These are phyloP conservation scores for Anabacerthia variegaticeps DNA, from an alignment of 2,797 vertebrate genomes.

Conservation along the genomic window DNA sequence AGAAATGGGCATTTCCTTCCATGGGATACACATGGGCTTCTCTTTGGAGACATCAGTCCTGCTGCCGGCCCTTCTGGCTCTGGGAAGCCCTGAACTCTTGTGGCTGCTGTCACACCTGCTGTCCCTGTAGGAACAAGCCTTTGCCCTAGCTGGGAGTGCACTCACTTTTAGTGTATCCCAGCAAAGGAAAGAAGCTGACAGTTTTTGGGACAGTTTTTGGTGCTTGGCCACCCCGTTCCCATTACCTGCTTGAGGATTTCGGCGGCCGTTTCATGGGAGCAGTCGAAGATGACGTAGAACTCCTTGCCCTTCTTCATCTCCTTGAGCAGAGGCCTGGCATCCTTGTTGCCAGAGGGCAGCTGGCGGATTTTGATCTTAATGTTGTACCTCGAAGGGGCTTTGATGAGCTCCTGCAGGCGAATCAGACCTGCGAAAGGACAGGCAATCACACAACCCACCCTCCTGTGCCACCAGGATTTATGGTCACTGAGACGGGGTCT, in stretches of 20 bases:
- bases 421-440: conserved; percentile 87
- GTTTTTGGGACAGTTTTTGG: background rate
- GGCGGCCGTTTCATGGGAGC: conserved; percentile 90
- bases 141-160: background rate
- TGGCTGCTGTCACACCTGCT: background rate
- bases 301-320: conserved; percentile 99
- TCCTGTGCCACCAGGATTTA: background rate
- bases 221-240: background rate
- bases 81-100: background rate
- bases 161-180: background rate
- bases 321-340: conserved; percentile 92
- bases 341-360: conserved; percentile 92
- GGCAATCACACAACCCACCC: background rate
- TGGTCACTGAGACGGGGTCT: background rate
- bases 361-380: conserved; percentile 99
- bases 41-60: background rate
- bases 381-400: conserved; percentile 97
- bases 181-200: background rate
- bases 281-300: conserved; percentile 97
- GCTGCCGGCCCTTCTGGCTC: background rate
- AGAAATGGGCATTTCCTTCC: background rate
- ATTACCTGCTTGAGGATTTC: conserved; percentile 95
- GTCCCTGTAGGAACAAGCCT: background rate
- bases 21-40: background rate
- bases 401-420: conserved; percentile 97